Base-by-base conservation (phyloP, 30 jellyfish, hydroid and myxozoan genomes). In the Nemopilema nomurai region DNA sequence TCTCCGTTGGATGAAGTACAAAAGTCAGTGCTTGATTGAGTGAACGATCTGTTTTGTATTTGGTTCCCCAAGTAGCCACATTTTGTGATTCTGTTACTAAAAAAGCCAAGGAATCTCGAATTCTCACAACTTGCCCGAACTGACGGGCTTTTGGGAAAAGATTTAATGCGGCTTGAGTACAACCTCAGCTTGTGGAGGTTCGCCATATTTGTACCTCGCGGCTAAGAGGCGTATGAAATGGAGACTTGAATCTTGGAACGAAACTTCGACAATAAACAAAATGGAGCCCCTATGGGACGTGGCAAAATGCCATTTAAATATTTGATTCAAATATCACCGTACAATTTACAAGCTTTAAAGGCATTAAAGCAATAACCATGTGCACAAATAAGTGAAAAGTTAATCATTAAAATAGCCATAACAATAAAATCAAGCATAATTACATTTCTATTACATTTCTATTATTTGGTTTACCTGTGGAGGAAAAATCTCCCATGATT, bases 1-100 rank as follows among this genome's bases (percentile, higher is more conserved):
- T 82, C 94, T n/a, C n/a, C n/a, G n/a, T n/a, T n/a, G 29, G 49
- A 51, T 4, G 93, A 67, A 8, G 62, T 85, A 76, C 93, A 70
- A 72, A 41, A 67, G 1, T 19, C 16, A 18, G 17, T 25, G 18
- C 68, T 21, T 8, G 93, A 28, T 31, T 80, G 17, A 20, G 93
- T 72, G 51, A 84, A 30, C 4, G 71, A 33, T 41, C 13, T 41
- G 57, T 13, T 13, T 3, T 3, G 57, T 41, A 41, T 3, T 6
- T 13, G 57, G 57, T 41, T 41, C 57, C 57, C 57, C 13, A 41
- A 41, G 6, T 3, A 41, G 13, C 57, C 6, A 13, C 13, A 3
- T 41, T 13, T 13, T 41, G 57, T 41, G 9, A 41, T 3, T 41
- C 13, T 41, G 13, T 41, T 41, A 3, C 6, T 6, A 41, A 41